A percentile compares a stretch with the other conserved stretches of the same genome.
Evolutionary conservation across 2,888 invertebrate species (phyloP).

Genomic region (Agrilus cyanescens): DNA sequence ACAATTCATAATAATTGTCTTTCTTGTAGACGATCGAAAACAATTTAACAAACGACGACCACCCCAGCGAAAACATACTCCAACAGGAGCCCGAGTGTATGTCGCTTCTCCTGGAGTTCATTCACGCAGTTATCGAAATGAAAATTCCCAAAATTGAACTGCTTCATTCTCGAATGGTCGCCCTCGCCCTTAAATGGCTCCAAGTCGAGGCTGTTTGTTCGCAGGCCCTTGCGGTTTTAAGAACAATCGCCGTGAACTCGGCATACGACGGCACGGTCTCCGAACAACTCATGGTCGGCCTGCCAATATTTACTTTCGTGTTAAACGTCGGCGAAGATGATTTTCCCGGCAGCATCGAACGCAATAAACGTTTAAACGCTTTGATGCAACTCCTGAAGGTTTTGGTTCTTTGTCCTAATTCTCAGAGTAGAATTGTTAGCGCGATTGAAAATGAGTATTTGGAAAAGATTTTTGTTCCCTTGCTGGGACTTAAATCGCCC

Average conservation of each 20-base stretch:
- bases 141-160: constrained; percentile 31
- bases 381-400: constrained; percentile 39
- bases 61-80: constrained; percentile 12
- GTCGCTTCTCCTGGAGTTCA: constrained; percentile 39
- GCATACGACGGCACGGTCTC: constrained; percentile 21
- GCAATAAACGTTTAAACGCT: constrained; percentile 33
- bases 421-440: constrained; percentile 31
- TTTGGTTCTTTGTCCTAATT: constrained; percentile 29
- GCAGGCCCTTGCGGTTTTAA: constrained; percentile 35
- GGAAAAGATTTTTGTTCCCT: constrained; percentile 32
- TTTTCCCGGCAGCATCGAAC: constrained; percentile 24
- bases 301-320: constrained; percentile 35
- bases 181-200: constrained; percentile 38
- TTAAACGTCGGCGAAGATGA: constrained; percentile 29
- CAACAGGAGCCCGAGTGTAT: constrained; percentile 37
- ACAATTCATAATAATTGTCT: background rate
- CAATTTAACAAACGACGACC: constrained; percentile 19
- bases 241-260: constrained; percentile 31
- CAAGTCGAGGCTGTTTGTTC: constrained; percentile 35
- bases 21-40: constrained; percentile 21
- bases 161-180: constrained; percentile 34
- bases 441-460: constrained; percentile 32
- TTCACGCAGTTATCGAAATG: constrained; percentile 36
- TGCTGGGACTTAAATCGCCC: constrained; percentile 26
- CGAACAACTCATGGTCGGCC: constrained; percentile 26